Base-by-base conservation (phyloP, 2,797 vertebrate species). In the Meda fulgida region DNA sequence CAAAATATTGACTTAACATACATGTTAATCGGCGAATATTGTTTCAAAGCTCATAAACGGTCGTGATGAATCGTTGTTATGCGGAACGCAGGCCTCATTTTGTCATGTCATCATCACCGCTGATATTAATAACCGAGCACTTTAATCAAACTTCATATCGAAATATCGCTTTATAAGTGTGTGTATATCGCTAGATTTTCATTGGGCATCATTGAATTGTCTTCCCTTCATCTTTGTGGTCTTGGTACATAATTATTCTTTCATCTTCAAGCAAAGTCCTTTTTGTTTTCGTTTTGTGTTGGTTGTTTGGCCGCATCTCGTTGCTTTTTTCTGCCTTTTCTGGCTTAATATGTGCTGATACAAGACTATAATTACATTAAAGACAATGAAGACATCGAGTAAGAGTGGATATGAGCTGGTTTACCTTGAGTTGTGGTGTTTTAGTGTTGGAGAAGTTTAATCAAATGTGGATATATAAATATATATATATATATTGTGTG, bases 241-340 rank as follows among this genome's bases (percentile, higher is more conserved):
- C 10, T 36, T 2, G 2, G 3, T 38, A 38, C 43, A 16, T 2
- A 51, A 66, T 75, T 26, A 7, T 7, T 63, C 5, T 23, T 23
- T 60, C 82, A 72, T 76, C 13, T 77, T 80, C 55, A 36, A 38
- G 65, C 69, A 9, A 14, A 78, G 55, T 79, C 46, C 48, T 78
- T 78, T 86, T 87, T 87, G 87, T 88, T 89, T 84, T 87, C 76
- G 81, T 83, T 84, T 70, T 81, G 87, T 83, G 53, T 82, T 21
- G 8, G 40, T 71, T 79, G 46, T 65, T 88, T 40, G 63, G 43
- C 65, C 46, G 71, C 60, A n/a, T 60, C 51, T 78, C 51, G 80
- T 43, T n/a, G 38, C 5, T 48, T 66, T 31, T 53, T 43, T 60
- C 18, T 26, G 69, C 31, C 79, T 72, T 73, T 78, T 70, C 11